phyloP scores from a whole-genome alignment of 2,888 invertebrate genomes.

The Apoderus coryli region DNA sequence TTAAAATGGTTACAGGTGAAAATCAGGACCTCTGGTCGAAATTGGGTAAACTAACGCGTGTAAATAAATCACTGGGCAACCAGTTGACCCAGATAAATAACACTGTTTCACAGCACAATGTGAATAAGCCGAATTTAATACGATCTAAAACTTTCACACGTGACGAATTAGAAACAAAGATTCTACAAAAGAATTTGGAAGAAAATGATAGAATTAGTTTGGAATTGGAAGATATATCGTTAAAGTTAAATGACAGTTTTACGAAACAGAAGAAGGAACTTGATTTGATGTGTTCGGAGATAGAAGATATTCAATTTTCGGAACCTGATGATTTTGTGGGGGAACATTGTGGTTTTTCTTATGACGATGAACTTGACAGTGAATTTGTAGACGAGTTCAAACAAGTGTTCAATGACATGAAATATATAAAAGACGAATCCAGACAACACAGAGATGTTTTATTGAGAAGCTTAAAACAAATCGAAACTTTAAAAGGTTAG shows the following conservation, averaged over 20 bases:
- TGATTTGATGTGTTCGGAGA: constrained; percentile 49
- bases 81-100: constrained; percentile 39
- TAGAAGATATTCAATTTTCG: constrained; percentile 43
- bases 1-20: constrained; percentile 68
- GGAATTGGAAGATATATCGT: constrained; percentile 64
- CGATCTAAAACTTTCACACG: constrained; percentile 54
- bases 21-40: constrained; percentile 69
- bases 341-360: constrained; percentile 46
- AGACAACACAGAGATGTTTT: constrained; percentile 39
- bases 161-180: constrained; percentile 42
- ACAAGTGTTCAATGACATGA: constrained; percentile 46
- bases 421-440: constrained; percentile 39
- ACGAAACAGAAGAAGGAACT: constrained; percentile 53
- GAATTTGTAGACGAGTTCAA: constrained; percentile 49
- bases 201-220: constrained; percentile 40
- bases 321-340: constrained; percentile 40
- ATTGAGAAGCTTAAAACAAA: constrained; percentile 31
- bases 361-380: constrained; percentile 44
- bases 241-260: constrained; percentile 54
- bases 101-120: constrained; percentile 34
- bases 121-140: constrained; percentile 20
- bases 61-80: constrained; percentile 38
- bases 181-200: constrained; percentile 35
- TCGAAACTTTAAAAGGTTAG: constrained; percentile 34
- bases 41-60: constrained; percentile 47